Percentiles rank a stretch among this genome's conserved stretches.
These are phyloP conservation scores for Chaetogeoica ovagalla DNA, from an alignment of 2,888 invertebrate species.

Conservation along the genomic window DNA sequence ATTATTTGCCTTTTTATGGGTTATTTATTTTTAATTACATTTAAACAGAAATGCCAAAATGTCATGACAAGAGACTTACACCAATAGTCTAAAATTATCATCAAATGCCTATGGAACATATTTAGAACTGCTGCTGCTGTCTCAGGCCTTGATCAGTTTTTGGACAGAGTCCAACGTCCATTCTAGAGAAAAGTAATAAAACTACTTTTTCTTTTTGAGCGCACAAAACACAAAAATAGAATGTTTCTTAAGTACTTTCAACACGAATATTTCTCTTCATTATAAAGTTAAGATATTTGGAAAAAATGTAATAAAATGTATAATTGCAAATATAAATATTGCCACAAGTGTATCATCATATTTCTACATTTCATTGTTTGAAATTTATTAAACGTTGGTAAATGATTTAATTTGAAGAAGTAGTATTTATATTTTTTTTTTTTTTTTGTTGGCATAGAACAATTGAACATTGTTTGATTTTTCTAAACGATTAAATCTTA, in stretches of 20 bases:
- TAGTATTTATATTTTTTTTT: too few species aligned
- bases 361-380: too few species aligned
- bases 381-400: too few species aligned
- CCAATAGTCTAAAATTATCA: constrained; percentile 46
- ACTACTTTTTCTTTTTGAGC: constrained; percentile 25
- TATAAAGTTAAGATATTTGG: too few species aligned
- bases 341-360: too few species aligned
- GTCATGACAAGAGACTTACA: background rate
- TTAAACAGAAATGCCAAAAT: constrained; percentile 8
- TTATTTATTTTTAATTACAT: background rate
- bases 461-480: too few species aligned
- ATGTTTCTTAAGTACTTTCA: constrained; percentile 15
- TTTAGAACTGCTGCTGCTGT: constrained; percentile 24
- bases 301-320: too few species aligned
- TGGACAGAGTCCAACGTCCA: constrained; percentile 38
- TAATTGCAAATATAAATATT: too few species aligned
- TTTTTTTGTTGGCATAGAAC: too few species aligned
- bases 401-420: too few species aligned
- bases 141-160: constrained; percentile 23
- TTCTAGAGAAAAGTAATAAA: constrained; percentile 31
- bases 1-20: constrained; percentile 31
- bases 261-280: background rate
- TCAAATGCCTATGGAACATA: constrained; percentile 34
- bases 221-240: constrained; percentile 52
- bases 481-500: too few species aligned